Evolutionary conservation across 2,797 vertebrate genomes (phyloP), one percentile per base, ranked within the genome.

Genomic region (Argya squamiceps): DNA sequence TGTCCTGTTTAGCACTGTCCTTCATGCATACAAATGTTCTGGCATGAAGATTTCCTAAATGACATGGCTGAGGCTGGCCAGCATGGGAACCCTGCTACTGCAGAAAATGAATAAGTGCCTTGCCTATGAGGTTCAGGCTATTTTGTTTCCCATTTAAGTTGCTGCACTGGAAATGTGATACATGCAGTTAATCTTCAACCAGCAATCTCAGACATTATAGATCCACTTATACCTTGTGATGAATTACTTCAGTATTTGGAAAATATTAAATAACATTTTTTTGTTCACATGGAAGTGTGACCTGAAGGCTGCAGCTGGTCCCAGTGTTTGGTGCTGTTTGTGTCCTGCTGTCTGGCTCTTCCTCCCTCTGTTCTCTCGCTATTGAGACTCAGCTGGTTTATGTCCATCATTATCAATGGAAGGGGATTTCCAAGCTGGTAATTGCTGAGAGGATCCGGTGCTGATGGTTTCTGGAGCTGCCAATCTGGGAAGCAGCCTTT

Each of bases 221-320:
- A 98, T 96, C 96, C 96, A 97, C 96, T 97, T 98, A 97, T 93
- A 87, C 89, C 46, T 94, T 88, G 95, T 97, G 97, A 98, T 98
- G 95, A 98, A 98, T 98, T 97, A 95, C 97, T 95, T 92, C 95
- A 95, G 92, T 92, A 96, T 97, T 97, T 97, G 97, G 93, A 97
- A 98, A 98, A 97, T 96, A 91, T 94, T 86, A 95, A 97, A 84
- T 89, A 63, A 92, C 94, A 82, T 94, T 93, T 91, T 88, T 88
- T 85, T 94, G 88, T 95, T 97, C 94, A 96, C 92, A 89, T 96
- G 97, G 96, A 97, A 97, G 96, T 93, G 69, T 84, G 96, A 88
- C 94, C 86, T 79, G 87, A 95, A 97, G 96, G 91, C 96, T 93
- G 93, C 98, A 97, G 98, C 98, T 98, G 98, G 97, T 96, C 96